A percentile compares a stretch with the other conserved stretches of the same genome.
Evolutionary conservation across 2,113 vertebrate genomes (phyloP).

Genomic region (Upupa epops): DNA sequence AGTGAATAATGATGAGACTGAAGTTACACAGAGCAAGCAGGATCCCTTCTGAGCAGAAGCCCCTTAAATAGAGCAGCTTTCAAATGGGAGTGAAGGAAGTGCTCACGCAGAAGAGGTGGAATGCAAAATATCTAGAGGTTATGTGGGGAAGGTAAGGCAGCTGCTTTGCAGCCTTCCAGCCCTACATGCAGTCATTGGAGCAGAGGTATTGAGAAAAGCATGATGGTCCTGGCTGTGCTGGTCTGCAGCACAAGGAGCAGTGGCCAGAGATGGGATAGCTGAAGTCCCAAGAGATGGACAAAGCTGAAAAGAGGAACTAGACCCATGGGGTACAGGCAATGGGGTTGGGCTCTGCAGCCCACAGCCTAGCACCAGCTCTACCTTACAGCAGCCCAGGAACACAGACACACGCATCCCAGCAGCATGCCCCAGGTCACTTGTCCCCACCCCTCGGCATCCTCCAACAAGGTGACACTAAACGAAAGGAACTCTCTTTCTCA

Average conservation of each 20-base stretch:
- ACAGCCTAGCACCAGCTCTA: rapidly evolving
- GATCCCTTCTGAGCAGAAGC: background rate
- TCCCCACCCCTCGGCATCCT: background rate
- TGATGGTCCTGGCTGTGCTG: background rate
- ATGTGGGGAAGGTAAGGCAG: background rate
- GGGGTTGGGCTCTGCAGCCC: background rate
- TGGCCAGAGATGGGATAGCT: background rate
- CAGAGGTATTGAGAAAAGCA: background rate
- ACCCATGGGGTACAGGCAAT: background rate
- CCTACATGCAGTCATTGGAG: background rate
- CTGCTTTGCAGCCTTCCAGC: background rate
- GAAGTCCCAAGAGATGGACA: background rate
- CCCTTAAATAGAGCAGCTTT: constrained; percentile 36
- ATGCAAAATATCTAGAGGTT: background rate
- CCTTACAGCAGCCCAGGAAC: background rate
- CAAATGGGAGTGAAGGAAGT: background rate
- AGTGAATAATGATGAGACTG: constrained; percentile 9
- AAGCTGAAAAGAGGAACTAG: background rate
- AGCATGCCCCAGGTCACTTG: background rate
- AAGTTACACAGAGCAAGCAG: background rate
- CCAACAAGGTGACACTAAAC: background rate
- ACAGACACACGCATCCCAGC: rapidly evolving
- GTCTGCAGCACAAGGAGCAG: background rate
- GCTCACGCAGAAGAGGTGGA: background rate
- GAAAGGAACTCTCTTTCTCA: background rate